Conservation (phyloP, 2,888 invertebrate species). For the Phlogophora meticulosa region DNA sequence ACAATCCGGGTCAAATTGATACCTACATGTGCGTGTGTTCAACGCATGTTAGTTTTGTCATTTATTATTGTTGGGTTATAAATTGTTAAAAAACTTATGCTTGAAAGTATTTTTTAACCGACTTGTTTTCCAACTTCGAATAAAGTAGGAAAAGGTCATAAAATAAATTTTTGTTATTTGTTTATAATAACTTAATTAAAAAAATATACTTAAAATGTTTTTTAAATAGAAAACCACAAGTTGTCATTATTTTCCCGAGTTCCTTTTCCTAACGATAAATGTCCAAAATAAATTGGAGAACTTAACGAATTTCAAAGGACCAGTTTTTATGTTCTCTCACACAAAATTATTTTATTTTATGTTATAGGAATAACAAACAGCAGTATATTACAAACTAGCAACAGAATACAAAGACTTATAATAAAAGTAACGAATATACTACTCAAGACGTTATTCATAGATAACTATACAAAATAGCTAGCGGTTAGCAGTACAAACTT, state of each 20-base stretch:
- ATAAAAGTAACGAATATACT: too few species aligned
- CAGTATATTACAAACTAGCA: too few species aligned
- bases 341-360: too few species aligned
- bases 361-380: too few species aligned
- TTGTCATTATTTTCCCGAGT: neutral
- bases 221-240: neutral
- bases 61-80: neutral
- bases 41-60: constrained; percentile 28
- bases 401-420: too few species aligned
- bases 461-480: too few species aligned
- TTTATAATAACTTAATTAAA: too few species aligned
- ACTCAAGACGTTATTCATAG: too few species aligned
- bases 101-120: neutral
- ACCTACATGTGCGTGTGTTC: constrained; percentile 38
- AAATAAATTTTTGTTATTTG: too few species aligned
- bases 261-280: neutral
- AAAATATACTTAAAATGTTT: neutral
- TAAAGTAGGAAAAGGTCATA: too few species aligned
- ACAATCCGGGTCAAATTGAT: constrained; percentile 80
- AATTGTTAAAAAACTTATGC: neutral
- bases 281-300: neutral
- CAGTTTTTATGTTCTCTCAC: neutral
- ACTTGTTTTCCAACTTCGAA: too few species aligned
- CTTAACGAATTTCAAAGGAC: neutral
- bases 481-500: too few species aligned